Evolutionary conservation across 2,888 invertebrate genomes (phyloP).

Genomic region (Thereva nobilitata): DNA sequence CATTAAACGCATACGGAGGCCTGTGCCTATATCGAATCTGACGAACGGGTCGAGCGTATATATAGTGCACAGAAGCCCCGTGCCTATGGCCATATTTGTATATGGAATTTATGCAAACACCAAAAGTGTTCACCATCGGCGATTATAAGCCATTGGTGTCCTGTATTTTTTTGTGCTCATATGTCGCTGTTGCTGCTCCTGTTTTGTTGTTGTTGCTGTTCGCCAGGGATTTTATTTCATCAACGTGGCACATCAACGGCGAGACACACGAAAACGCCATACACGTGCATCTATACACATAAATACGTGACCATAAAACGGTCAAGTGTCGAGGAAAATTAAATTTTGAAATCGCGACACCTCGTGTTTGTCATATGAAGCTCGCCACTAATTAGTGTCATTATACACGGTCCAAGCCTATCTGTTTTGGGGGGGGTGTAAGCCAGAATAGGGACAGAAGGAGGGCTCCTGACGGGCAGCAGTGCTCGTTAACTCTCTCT

Average conservation of each 20-base stretch:
- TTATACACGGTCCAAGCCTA: conserved; percentile 52
- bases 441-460: not conserved
- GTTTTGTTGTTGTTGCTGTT: too few species aligned
- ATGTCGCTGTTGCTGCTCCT: too few species aligned
- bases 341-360: conserved; percentile 47
- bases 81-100: conserved; percentile 10
- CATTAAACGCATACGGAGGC: conserved; percentile 44
- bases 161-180: conserved; percentile 8
- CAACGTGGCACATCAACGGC: not conserved
- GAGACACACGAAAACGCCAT: not conserved
- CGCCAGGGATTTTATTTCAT: not conserved
- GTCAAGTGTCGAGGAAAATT: conserved; percentile 44
- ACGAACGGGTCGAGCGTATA: not conserved
- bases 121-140: conserved; percentile 28
- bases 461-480: conserved; percentile 1
- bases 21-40: not conserved
- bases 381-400: conserved; percentile 59
- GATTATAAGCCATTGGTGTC: conserved; percentile 21
- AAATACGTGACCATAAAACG: conserved; percentile 6
- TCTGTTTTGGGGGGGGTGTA: conserved; percentile 34
- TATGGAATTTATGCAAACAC: conserved; percentile 32
- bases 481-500: not conserved
- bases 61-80: conserved; percentile 18
- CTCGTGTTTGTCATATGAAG: conserved; percentile 55
- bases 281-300: conserved; percentile 3